A percentile compares a stretch with the other conserved stretches of the same genome.
phyloP scores from a whole-genome alignment of 2,113 vertebrate species.

The Ameiurus melas region DNA sequence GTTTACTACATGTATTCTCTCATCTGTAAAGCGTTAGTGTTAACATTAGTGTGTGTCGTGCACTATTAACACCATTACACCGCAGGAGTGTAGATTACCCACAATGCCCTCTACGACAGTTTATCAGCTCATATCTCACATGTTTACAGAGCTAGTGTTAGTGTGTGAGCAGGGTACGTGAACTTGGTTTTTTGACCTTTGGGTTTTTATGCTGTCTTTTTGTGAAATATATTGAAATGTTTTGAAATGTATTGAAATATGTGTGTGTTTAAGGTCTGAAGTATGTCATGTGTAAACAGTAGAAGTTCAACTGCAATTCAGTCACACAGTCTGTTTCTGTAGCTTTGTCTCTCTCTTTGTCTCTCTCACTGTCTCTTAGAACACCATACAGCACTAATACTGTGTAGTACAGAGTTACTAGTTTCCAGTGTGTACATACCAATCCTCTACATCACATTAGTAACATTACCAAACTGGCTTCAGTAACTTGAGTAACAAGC shows the following conservation, averaged over 20 bases:
- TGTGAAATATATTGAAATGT: background rate
- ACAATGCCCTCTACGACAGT: background rate
- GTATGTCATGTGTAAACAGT: background rate
- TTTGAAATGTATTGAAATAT: background rate
- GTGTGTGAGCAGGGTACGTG: background rate
- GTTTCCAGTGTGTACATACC: no score
- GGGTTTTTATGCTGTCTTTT: background rate
- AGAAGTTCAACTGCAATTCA: background rate
- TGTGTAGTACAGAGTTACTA: no score
- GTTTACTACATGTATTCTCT: background rate
- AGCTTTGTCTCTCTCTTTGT: no score
- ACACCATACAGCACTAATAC: no score
- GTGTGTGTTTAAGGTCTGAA: background rate
- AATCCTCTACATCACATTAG: no score
- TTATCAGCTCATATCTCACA: background rate
- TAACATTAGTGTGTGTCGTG: background rate
- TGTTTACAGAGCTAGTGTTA: background rate
- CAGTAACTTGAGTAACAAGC: no score
- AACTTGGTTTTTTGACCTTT: background rate
- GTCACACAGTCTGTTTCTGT: background rate
- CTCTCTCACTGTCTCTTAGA: no score
- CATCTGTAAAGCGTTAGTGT: background rate
- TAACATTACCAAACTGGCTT: no score
- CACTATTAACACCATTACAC: background rate
- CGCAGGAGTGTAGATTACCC: background rate